Evolutionary conservation across 53 echinoderm and acorn worm genomes (phyloP), one percentile per base, ranked within the genome.

Genomic region (Holothuria leucospilota): DNA sequence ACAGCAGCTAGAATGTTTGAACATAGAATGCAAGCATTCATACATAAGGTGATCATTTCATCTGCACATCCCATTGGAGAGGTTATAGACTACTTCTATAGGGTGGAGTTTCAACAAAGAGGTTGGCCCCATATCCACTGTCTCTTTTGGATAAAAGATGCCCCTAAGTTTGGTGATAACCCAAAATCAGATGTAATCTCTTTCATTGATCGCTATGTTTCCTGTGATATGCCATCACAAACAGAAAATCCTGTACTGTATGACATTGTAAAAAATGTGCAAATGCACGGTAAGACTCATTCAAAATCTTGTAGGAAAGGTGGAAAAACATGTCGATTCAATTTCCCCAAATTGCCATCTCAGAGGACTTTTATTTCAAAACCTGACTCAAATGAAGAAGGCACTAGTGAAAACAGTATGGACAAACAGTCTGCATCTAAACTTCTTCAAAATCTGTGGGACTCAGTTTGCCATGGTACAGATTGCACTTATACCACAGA

Each of bases 261-360:
- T 26, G 75, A 75, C 20, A 75, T 75, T 49, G 75, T 75, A 24
- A 75, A 46, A 20, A 75, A 20, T 46, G 90, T 93, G 27, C 90
- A 93, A 63, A 72, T 40, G 12, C 93, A 93, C 51, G 90, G 93
- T 39, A 86, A 80, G 64, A 90, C 51, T 18, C 93, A 93, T 75
- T 87, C 93, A 66, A 92, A 92, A 64, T 85, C 89, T 16, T 89
- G 88, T 51, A 71, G 13, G 52, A 94, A 94, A 52, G 89, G 77
- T 39, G 91, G 94, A 92, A 52, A 69, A 56, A 62, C 63, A 15
- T 94, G 94, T 72, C 64, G 94, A 77, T 94, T 90, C 67, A 92
- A 94, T 88, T 94, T 92, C 34, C 94, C 94, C 34, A 86, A 92
- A 72, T 90, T 84, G 81, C 92, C 92, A 81, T 92, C 92, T 56